Conservation (phyloP, 2,888 invertebrate species). For the Drosophila sordidapex region DNA sequence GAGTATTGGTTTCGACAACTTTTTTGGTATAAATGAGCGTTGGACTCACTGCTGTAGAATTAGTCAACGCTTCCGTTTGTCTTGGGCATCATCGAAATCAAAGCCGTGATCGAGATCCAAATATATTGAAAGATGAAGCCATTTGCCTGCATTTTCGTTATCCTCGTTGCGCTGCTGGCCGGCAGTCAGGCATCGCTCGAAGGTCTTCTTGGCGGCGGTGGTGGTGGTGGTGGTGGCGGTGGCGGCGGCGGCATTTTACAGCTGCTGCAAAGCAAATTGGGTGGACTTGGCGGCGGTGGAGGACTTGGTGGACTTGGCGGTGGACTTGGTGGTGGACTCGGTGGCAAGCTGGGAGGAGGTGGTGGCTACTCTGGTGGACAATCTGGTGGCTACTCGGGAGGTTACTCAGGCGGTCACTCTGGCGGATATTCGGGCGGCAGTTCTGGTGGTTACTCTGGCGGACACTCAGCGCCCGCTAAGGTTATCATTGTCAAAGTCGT, state of each 20-base stretch:
- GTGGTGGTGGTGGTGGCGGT: constrained; percentile 46
- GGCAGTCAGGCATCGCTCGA: constrained; percentile 69
- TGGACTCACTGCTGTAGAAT: constrained; percentile 43
- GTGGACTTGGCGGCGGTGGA: constrained; percentile 56
- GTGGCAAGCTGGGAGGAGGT: constrained; percentile 1
- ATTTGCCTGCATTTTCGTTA: constrained; percentile 71
- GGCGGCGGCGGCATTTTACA: constrained; percentile 57
- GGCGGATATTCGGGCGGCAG: constrained; percentile 48
- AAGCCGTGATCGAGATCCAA: constrained; percentile 14
- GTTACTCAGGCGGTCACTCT: background rate
- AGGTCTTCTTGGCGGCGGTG: constrained; percentile 64
- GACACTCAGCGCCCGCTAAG: constrained; percentile 33
- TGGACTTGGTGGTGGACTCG: background rate
- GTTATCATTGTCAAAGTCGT: constrained; percentile 37
- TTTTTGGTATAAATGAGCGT: constrained; percentile 74
- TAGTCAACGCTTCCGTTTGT: constrained; percentile 74
- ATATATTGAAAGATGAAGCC: constrained; percentile 66
- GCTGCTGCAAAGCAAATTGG: constrained; percentile 64
- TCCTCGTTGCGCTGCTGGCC: constrained; percentile 70
- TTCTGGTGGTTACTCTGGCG: constrained; percentile 31
- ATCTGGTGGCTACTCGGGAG: background rate
- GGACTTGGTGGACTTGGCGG: constrained; percentile 39
- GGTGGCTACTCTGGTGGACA: constrained; percentile 43
- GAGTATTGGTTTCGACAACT: constrained; percentile 30
- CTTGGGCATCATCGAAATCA: constrained; percentile 53